A percentile compares a stretch with the other conserved stretches of the same genome.
Evolutionary conservation across 2,113 vertebrate genomes (phyloP).

Genomic region (Struthidea cinerea): DNA sequence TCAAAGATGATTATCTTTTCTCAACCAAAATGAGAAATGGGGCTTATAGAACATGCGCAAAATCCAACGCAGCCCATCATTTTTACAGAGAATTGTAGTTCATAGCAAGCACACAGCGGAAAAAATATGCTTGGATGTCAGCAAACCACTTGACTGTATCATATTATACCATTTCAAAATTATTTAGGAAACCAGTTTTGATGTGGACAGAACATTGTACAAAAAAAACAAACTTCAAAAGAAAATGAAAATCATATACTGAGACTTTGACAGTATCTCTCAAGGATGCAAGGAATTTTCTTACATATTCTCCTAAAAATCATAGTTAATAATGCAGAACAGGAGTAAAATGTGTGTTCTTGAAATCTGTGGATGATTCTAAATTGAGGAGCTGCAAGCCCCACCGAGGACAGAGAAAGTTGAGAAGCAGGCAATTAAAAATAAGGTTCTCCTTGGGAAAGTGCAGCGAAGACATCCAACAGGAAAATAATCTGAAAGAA

Average conservation of each 20-base stretch:
- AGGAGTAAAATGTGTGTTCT: conserved; percentile 31
- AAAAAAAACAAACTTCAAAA: not conserved
- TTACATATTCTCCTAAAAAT: not conserved
- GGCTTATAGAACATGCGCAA: not conserved
- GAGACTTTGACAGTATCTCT: not conserved
- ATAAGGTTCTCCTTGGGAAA: conserved; percentile 61
- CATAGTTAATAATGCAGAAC: conserved; percentile 43
- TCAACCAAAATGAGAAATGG: not conserved
- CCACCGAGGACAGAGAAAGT: conserved; percentile 47
- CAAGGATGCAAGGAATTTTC: not conserved
- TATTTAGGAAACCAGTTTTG: not conserved
- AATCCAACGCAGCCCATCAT: not conserved
- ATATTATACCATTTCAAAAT: not conserved
- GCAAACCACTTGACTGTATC: not conserved
- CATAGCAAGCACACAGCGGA: not conserved
- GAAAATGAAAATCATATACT: not conserved
- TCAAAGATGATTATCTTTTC: not conserved
- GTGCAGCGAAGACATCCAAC: conserved; percentile 35
- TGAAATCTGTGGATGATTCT: conserved; percentile 49
- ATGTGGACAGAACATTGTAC: not conserved
- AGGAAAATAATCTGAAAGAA: conserved; percentile 53
- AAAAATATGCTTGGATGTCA: conserved; percentile 7
- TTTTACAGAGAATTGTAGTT: not conserved
- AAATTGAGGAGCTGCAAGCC: conserved; percentile 54
- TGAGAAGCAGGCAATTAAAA: conserved; percentile 64